Base-by-base conservation (phyloP, 1,140 invertebrate species). In the Papilio polyxenes region DNA sequence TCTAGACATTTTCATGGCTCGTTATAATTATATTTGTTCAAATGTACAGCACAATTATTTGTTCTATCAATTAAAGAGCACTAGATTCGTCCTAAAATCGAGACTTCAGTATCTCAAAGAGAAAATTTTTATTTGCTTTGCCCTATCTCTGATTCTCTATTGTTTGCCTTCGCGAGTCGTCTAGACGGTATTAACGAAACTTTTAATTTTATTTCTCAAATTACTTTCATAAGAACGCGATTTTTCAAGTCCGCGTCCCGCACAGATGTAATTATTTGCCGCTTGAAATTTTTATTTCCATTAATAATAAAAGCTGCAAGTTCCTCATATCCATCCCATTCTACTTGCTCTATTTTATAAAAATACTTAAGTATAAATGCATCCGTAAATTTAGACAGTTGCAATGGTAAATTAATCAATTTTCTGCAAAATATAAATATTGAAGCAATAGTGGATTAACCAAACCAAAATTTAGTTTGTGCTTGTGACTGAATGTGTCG, bases 171-270 rank as follows among this genome's bases (percentile, higher is more conserved):
- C 20, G 49, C 20, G 75, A 53, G 75, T 49, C 75, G 75, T 77
- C 75, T 77, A 77, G 75, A 77, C 75, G 23, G 44, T n/a, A 77
- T 77, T 77, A 77, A 77, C 75, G 9, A 15, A 51, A 31, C 49
- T 77, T 77, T 77, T 77, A 77, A 77, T 77, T 77, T 77, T 77
- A 49, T 77, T 77, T 51, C 23, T 72, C 65, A 40, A 72, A 72
- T 31, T 77, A 75, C 40, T 44, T 48, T 49, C n/a, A 75, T 49
- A 49, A 75, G 37, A 75, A 75, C 74, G 17, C 44, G 74, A 75
- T 48, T 49, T 48, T 75, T 48, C 65, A 72, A 72, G 65, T 72
- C 65, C 31, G 31, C 31, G 65, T 72, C 65, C 31, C 65, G 23
- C 65, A 31, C 65, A 72, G 31, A 40, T 72, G 23, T 72, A 72